Percentiles rank a stretch among this genome's conserved stretches.
These are phyloP conservation scores for Monarcha castaneiventris DNA, from an alignment of 2,113 vertebrate species.

Conservation along the genomic window DNA sequence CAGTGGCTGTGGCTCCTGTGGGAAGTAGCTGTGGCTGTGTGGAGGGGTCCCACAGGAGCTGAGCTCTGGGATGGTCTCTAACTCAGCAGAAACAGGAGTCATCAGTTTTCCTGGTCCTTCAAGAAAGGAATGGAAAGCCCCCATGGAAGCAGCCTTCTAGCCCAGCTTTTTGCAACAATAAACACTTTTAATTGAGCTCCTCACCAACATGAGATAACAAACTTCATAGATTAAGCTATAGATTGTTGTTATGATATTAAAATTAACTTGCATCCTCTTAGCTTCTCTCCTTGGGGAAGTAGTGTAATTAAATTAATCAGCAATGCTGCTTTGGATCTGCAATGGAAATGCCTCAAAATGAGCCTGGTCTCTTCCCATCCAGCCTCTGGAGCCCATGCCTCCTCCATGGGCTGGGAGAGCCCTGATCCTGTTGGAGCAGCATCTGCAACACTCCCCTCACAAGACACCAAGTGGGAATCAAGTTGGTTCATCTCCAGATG, in stretches of 20 bases:
- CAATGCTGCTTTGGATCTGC: neutral
- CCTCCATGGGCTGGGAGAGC: neutral
- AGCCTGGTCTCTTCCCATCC: neutral
- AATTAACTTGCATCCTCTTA: neutral
- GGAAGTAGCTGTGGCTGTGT: rapidly evolving
- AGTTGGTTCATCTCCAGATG: slow-evolving; percentile 11
- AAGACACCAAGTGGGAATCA: neutral
- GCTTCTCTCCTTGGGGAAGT: neutral
- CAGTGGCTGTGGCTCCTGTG: neutral
- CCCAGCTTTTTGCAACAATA: neutral
- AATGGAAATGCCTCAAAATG: neutral
- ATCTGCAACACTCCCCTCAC: neutral
- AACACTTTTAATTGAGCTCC: neutral
- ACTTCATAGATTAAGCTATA: neutral
- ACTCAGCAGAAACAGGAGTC: neutral
- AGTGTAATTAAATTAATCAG: slow-evolving; percentile 31
- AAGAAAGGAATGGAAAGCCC: neutral
- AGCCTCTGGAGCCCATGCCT: neutral
- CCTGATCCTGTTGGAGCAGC: neutral
- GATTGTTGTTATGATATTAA: neutral
- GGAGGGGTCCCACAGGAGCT: neutral
- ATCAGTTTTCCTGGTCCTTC: neutral
- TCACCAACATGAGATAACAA: neutral
- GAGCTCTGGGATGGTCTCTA: neutral
- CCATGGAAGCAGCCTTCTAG: neutral